phyloP scores from a whole-genome alignment of 2,797 vertebrate genomes.

The Karalla daura region DNA sequence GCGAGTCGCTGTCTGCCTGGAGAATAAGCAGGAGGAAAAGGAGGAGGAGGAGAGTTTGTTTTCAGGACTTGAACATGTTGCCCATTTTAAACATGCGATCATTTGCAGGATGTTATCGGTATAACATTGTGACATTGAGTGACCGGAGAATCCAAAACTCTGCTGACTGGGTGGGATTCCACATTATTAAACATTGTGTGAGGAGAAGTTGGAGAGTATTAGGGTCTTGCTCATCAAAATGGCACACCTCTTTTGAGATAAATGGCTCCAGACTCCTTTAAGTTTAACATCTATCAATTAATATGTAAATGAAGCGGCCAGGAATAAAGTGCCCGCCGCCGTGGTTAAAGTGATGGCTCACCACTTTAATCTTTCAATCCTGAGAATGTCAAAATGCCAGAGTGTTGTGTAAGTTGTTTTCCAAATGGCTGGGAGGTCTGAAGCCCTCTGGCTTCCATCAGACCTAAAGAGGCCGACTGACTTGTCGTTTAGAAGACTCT shows the following conservation, averaged over 20 bases:
- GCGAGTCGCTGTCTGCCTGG: neutral
- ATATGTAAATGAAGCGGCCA: conserved; percentile 77
- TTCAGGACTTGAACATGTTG: conserved; percentile 9
- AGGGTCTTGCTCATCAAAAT: conserved; percentile 73
- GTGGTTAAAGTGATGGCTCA: conserved; percentile 73
- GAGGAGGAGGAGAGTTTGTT: conserved; percentile 6
- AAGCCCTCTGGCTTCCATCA: conserved; percentile 25
- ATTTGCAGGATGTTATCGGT: conserved; percentile 28
- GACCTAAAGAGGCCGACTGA: conserved; percentile 16
- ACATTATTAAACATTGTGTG: conserved; percentile 70
- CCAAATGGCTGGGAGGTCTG: conserved; percentile 39
- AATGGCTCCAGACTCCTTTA: conserved; percentile 67
- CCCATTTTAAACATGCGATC: conserved; percentile 27
- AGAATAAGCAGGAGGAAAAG: no score
- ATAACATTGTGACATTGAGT: conserved; percentile 49
- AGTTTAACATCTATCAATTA: conserved; percentile 80
- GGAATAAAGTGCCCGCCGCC: conserved; percentile 70
- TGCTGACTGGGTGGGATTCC: conserved; percentile 67
- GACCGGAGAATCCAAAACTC: conserved; percentile 36
- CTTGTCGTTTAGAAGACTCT: neutral
- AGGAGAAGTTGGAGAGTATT: conserved; percentile 56
- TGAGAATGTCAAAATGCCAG: conserved; percentile 66
- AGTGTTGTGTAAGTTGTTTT: conserved; percentile 74
- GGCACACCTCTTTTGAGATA: conserved; percentile 73
- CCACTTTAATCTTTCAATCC: conserved; percentile 74